A percentile compares a stretch with the other conserved stretches of the same genome.
These are phyloP conservation scores for Cydia splendana DNA, from an alignment of 1,140 invertebrate species.

Conservation along the genomic window DNA sequence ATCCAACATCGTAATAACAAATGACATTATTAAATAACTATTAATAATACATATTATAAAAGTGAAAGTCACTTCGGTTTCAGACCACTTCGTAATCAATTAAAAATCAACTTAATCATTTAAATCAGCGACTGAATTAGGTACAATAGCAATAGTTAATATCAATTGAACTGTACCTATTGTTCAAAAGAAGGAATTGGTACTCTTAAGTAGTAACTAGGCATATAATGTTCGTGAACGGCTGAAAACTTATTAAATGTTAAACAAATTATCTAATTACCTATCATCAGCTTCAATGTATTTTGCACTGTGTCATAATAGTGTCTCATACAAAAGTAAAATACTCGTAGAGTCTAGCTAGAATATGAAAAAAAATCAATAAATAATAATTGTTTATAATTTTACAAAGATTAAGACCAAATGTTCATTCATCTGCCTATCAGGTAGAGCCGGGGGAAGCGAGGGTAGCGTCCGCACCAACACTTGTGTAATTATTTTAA, in stretches of 20 bases:
- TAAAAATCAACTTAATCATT: constrained; percentile 3
- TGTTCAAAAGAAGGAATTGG: no score
- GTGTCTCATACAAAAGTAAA: no score
- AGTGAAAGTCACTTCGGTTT: constrained; percentile 54
- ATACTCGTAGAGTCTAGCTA: no score
- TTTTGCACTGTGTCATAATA: no score
- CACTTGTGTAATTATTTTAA: constrained; percentile 78
- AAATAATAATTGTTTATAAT: neutral
- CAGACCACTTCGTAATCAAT: constrained; percentile 20
- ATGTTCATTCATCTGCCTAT: constrained; percentile 1
- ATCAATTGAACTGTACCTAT: no score
- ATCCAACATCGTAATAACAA: no score
- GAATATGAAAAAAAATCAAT: no score
- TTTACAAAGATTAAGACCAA: constrained; percentile 35
- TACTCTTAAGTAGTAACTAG: no score
- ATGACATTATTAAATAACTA: neutral
- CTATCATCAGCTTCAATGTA: neutral
- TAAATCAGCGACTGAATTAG: no score
- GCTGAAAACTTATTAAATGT: neutral
- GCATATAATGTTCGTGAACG: neutral
- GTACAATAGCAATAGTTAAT: no score
- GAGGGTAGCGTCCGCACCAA: constrained; percentile 53
- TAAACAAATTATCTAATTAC: neutral
- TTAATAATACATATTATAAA: constrained; percentile 37
- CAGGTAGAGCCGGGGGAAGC: constrained; percentile 48